Conservation (phyloP, 1,140 invertebrate genomes). For the Hyles euphorbiae region DNA sequence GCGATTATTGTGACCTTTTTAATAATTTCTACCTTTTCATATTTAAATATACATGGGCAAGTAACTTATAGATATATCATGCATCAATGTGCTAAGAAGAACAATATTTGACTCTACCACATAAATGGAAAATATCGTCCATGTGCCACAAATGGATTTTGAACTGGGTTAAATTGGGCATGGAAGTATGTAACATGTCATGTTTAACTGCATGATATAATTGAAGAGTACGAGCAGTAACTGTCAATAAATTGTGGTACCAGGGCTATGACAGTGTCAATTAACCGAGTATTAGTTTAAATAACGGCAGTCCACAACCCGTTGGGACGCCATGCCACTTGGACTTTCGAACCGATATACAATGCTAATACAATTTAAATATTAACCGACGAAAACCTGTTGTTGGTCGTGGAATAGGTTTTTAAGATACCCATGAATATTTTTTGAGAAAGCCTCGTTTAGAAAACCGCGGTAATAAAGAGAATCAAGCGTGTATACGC, state of each 20-base stretch:
- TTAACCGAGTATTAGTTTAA: conserved; percentile 23
- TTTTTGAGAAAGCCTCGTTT: too few species aligned
- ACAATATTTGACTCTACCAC: conserved; percentile 1
- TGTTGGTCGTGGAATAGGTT: conserved; percentile 16
- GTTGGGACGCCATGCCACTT: conserved; percentile 1
- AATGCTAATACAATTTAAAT: conserved; percentile 16
- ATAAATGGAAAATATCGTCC: conserved; percentile 7
- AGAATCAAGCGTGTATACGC: too few species aligned
- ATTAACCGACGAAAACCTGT: conserved; percentile 15
- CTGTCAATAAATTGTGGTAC: conserved; percentile 34
- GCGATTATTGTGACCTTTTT: too few species aligned
- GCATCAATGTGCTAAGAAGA: not conserved
- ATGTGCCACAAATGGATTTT: conserved; percentile 1
- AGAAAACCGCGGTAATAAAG: too few species aligned
- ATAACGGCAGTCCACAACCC: conserved; percentile 15
- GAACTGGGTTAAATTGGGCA: conserved; percentile 24
- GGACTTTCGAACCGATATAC: not conserved
- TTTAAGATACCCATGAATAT: conserved; percentile 6
- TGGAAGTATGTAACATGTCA: conserved; percentile 17
- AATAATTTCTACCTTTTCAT: too few species aligned
- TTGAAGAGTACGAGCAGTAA: conserved; percentile 22
- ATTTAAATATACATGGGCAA: too few species aligned
- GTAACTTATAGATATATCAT: too few species aligned
- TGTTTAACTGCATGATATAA: conserved; percentile 27
- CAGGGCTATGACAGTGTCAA: conserved; percentile 24